Evolutionary conservation across 2,797 vertebrate species (phyloP).

Genomic region (Carapus acus): DNA sequence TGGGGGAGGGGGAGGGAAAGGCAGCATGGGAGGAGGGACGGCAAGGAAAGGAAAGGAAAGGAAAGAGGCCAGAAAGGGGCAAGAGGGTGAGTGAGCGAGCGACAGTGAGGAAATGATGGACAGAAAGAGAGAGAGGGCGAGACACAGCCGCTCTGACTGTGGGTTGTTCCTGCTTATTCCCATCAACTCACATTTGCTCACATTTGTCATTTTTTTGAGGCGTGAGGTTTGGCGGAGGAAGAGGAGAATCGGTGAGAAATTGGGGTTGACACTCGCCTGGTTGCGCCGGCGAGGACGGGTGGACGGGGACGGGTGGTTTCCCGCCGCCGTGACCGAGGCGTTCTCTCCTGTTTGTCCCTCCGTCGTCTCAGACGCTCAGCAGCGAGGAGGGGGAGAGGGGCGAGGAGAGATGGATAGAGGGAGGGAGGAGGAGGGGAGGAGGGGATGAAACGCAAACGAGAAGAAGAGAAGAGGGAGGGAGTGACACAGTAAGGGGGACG

Average conservation of each 20-base stretch:
- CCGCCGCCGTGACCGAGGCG: background rate
- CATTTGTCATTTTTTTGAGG: slow-evolving; percentile 40
- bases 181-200: slow-evolving; percentile 30
- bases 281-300: slow-evolving; percentile 41
- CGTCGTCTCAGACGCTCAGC: background rate
- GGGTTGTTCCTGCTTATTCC: slow-evolving; percentile 42
- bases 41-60: slow-evolving; percentile 1
- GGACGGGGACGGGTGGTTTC: slow-evolving; percentile 39
- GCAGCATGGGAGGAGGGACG: slow-evolving; percentile 1
- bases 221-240: too few relatives aligned
- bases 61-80: background rate
- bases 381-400: background rate
- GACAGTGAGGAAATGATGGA: background rate
- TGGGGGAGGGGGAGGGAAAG: slow-evolving; percentile 7
- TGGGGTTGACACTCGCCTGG: slow-evolving; percentile 45
- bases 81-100: slow-evolving; percentile 13
- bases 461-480: background rate
- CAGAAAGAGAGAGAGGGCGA: slow-evolving; percentile 3
- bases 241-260: slow-evolving; percentile 53
- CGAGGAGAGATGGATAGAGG: background rate
- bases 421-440: background rate
- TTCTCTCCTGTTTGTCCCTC: background rate
- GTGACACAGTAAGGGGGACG: background rate
- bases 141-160: slow-evolving; percentile 31
- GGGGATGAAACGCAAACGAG: background rate